phyloP scores from a whole-genome alignment of 53 echinoderm and acorn worm genomes.

The Apostichopus leukothele region DNA sequence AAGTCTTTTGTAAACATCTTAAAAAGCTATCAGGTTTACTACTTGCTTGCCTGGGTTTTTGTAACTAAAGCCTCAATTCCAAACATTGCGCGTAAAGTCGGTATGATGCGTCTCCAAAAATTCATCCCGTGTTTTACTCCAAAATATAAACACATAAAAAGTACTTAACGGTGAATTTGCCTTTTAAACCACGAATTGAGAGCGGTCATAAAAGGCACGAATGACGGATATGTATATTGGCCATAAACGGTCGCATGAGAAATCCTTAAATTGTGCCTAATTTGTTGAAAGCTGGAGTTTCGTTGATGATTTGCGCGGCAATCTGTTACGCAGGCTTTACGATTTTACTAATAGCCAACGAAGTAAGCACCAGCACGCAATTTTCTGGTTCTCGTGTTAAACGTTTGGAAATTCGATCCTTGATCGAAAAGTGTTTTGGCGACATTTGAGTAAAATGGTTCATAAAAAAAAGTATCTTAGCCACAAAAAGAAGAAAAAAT shows the following conservation, averaged over 20 bases:
- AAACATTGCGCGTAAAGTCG: constrained; percentile 36
- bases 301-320: constrained; percentile 33
- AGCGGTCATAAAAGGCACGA: constrained; percentile 38
- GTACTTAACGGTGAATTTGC: constrained; percentile 45
- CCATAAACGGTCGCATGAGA: constrained; percentile 34
- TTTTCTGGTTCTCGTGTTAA: constrained; percentile 40
- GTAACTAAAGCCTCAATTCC: constrained; percentile 39
- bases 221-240: constrained; percentile 40
- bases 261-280: constrained; percentile 45
- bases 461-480: constrained; percentile 10
- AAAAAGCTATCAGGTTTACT: constrained; percentile 43
- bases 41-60: constrained; percentile 19
- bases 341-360: constrained; percentile 28
- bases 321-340: constrained; percentile 42
- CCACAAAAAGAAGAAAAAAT: not conserved
- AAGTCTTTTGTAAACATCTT: constrained; percentile 37
- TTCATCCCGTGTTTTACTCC: constrained; percentile 19
- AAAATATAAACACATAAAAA: constrained; percentile 47
- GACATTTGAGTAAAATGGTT: constrained; percentile 47
- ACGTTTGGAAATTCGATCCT: constrained; percentile 34
- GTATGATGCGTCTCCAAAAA: constrained; percentile 16
- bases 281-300: constrained; percentile 39
- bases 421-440: constrained; percentile 46
- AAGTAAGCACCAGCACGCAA: constrained; percentile 45
- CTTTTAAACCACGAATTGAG: constrained; percentile 41